Conservation (phyloP, 1,140 invertebrate genomes). For the Contarinia nasturtii region DNA sequence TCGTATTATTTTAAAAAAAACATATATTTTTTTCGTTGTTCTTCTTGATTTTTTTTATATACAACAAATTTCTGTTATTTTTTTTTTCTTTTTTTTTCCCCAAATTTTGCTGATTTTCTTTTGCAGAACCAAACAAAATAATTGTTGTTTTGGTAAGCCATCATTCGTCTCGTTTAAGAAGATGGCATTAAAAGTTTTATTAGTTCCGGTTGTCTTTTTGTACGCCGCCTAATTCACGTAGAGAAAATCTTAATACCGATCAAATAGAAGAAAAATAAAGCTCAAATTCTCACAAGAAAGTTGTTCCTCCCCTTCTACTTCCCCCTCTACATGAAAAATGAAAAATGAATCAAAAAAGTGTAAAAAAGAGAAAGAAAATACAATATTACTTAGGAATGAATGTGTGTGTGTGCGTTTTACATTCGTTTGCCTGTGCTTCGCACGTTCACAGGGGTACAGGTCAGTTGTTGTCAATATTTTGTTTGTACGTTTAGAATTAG, state of each 20-base stretch:
- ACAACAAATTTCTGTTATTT: neutral
- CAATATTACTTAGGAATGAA: too few species aligned
- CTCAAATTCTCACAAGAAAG: neutral
- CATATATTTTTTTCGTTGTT: neutral
- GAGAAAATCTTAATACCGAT: too few species aligned
- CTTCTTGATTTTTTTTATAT: neutral
- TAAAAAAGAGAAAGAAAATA: neutral
- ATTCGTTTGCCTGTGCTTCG: too few species aligned
- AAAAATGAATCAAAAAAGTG: neutral
- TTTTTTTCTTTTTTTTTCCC: neutral
- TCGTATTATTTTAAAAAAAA: neutral
- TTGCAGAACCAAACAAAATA: slow-evolving; percentile 3
- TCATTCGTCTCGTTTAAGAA: slow-evolving; percentile 14
- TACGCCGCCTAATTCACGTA: slow-evolving; percentile 33
- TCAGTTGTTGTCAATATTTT: too few species aligned
- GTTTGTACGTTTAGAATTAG: too few species aligned
- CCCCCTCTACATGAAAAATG: neutral
- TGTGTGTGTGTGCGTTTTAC: too few species aligned
- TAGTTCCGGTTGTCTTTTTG: slow-evolving; percentile 47
- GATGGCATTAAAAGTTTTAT: slow-evolving; percentile 42
- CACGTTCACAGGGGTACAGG: too few species aligned
- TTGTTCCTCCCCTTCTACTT: neutral
- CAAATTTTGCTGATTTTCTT: neutral
- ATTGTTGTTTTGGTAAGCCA: slow-evolving; percentile 4
- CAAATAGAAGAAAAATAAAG: neutral